Conservation (phyloP, 2,113 vertebrate species). For the Peromyscus polionotus region DNA sequence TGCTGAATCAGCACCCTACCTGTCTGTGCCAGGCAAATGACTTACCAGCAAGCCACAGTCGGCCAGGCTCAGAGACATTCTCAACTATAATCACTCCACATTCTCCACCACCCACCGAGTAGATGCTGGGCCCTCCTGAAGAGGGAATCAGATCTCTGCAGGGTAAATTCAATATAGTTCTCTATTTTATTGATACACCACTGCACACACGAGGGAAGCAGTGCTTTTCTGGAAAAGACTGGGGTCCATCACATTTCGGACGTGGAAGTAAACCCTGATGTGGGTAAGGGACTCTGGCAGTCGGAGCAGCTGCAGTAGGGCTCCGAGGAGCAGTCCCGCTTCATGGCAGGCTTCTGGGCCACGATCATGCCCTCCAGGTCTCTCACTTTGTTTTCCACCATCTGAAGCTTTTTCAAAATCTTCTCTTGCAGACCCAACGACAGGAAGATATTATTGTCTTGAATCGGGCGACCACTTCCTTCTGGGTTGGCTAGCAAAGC, state of each 20-base stretch:
- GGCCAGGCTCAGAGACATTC: not conserved
- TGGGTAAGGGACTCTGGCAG: slow-evolving; percentile 75
- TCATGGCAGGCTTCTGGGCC: slow-evolving; percentile 52
- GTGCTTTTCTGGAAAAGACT: slow-evolving; percentile 52
- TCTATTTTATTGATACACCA: slow-evolving; percentile 78
- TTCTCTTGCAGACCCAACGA: slow-evolving; percentile 82
- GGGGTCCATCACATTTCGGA: slow-evolving; percentile 75
- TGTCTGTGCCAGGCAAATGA: not conserved
- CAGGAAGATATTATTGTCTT: slow-evolving; percentile 66
- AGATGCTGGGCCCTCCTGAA: not conserved
- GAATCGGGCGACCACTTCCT: not conserved
- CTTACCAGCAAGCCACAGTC: not conserved
- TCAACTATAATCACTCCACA: not conserved
- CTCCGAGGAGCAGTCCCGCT: slow-evolving; percentile 65
- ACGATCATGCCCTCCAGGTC: slow-evolving; percentile 80
- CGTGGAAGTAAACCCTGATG: slow-evolving; percentile 79
- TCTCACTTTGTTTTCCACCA: slow-evolving; percentile 80
- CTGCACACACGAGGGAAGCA: slow-evolving; percentile 48
- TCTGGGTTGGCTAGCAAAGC: slow-evolving; percentile 71
- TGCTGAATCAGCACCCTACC: not conserved
- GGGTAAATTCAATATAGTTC: slow-evolving; percentile 59
- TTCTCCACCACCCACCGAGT: not conserved
- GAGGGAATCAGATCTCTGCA: slow-evolving; percentile 15
- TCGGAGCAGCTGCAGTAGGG: slow-evolving; percentile 78
- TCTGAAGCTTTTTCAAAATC: slow-evolving; percentile 82